Evolutionary conservation across 1,140 invertebrate species (phyloP), one percentile per base, ranked within the genome.

Genomic region (Saccostrea echinata): DNA sequence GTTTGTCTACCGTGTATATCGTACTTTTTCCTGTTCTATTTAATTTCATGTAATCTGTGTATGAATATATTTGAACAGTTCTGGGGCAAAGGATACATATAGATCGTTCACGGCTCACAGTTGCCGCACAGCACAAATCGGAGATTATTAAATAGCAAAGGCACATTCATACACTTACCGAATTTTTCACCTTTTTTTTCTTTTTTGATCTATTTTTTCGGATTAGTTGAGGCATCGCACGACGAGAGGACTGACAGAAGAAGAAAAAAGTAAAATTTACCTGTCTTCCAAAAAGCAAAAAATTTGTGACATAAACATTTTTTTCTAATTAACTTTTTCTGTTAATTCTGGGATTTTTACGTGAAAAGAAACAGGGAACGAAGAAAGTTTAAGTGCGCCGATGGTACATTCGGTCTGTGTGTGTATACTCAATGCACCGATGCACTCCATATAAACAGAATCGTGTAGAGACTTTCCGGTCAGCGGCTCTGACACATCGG

Each of bases 241-340:
- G 27, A 27, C n/a, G 9, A 33, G 27, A 71, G 55, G n/a, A 61
- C 55, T 18, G 55, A 61, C 43, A 61, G 55, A 18, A 21, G 21
- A 57, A 57, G 55, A 43, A 12, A 68, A 33, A 71, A 71, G 68
- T 30, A 71, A 18, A 11, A 13, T 16, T 30, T 64, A n/a, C 27
- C 68, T 71, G 13, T 13, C 12, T 33, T 71, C 3, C 24, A 16
- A 71, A 71, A 71, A 30, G 27, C 21, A 24, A n/a, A 64, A 64
- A 33, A 16, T 13, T 71, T 71, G 68, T 16, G 68, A 27, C 68
- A 30, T 71, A 27, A 30, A 30, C 27, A 16, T 33, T 71, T 71
- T 68, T 33, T 71, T 30, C 30, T 30, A 71, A 71, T 71, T 71
- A 71, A 71, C 68, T 71, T 71, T 71, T 71, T 33, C 68, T 71